phyloP scores from a whole-genome alignment of 2,888 invertebrate genomes.

The Cryptocephalus moraei region DNA sequence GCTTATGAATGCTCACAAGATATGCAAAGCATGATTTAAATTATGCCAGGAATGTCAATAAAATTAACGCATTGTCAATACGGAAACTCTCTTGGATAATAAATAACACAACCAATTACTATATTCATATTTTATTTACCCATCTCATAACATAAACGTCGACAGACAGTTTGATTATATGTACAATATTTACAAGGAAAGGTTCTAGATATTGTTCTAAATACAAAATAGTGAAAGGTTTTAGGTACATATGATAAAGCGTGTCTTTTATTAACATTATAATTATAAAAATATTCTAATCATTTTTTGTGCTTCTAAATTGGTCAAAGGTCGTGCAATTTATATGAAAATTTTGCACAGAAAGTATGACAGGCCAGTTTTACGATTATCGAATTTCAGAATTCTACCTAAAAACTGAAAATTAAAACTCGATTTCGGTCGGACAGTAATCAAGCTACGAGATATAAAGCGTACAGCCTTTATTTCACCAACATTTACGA shows the following conservation, averaged over 20 bases:
- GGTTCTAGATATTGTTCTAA: constrained; percentile 11
- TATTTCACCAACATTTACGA: not conserved
- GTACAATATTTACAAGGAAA: constrained; percentile 21
- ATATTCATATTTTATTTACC: constrained; percentile 7
- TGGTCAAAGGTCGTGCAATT: constrained; percentile 28
- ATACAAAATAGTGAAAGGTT: constrained; percentile 22
- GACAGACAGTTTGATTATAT: constrained; percentile 20
- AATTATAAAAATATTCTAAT: constrained; percentile 28
- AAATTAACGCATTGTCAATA: no score
- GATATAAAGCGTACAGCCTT: not conserved
- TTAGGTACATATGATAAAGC: constrained; percentile 24
- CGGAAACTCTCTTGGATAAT: no score
- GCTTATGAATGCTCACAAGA: no score
- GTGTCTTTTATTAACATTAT: constrained; percentile 12
- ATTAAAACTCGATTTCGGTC: no score
- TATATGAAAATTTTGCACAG: constrained; percentile 1
- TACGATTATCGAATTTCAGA: no score
- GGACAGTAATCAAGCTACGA: no score
- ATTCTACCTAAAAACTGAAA: no score
- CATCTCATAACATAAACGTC: constrained; percentile 22
- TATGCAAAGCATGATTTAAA: no score
- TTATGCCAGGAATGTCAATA: no score
- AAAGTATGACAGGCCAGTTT: not conserved
- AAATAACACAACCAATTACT: not conserved
- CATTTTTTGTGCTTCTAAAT: constrained; percentile 27